These are phyloP conservation scores for Cacatua alba DNA, from an alignment of 2,113 vertebrate genomes.

Conservation along the genomic window DNA sequence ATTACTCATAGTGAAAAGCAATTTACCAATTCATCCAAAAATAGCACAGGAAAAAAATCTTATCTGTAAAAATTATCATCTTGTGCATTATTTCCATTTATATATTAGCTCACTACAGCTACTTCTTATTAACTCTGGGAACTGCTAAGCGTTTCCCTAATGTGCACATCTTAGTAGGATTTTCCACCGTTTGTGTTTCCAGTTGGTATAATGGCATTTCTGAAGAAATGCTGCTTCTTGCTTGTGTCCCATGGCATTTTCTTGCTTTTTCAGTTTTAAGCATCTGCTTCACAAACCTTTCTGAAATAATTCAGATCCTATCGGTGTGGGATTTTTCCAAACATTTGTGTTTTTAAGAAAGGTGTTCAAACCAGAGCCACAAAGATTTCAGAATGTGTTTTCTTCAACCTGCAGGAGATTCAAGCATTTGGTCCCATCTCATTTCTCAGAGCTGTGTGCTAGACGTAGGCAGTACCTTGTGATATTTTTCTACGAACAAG, in stretches of 20 bases:
- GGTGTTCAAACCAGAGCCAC: background rate
- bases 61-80: slow-evolving; percentile 44
- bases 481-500: background rate
- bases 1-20: slow-evolving; percentile 56
- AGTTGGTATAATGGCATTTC: background rate
- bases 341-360: background rate
- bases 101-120: background rate
- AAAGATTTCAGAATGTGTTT: background rate
- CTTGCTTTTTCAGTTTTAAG: background rate
- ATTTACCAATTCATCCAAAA: slow-evolving; percentile 60
- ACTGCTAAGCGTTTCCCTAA: background rate
- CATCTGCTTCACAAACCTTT: background rate
- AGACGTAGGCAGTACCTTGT: background rate
- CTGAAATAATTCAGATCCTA: background rate
- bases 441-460: background rate
- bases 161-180: background rate
- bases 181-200: background rate
- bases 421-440: background rate
- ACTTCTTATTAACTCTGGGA: slow-evolving; percentile 32
- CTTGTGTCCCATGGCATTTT: background rate
- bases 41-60: slow-evolving; percentile 46
- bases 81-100: slow-evolving; percentile 34
- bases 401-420: background rate
- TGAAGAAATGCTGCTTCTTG: background rate
- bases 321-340: background rate